Evolutionary conservation across 1,140 invertebrate genomes (phyloP).

Genomic region (Lordiphosa stackelbergi): DNA sequence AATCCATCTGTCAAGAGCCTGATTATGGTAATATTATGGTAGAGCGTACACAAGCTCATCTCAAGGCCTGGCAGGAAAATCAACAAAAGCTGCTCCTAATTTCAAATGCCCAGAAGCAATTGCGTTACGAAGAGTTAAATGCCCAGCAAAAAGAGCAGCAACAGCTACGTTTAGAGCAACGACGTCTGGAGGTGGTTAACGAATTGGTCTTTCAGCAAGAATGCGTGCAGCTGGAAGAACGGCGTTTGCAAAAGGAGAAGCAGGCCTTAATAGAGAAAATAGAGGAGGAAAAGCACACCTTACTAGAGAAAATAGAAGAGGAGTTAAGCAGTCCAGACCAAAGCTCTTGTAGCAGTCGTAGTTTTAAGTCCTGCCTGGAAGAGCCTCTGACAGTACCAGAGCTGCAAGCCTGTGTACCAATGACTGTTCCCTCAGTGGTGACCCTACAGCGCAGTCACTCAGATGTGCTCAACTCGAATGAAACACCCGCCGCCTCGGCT

Average conservation of each 20-base stretch:
- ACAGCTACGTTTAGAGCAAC: slow-evolving; percentile 42
- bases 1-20: slow-evolving; percentile 29
- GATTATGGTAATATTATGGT: slow-evolving; percentile 41
- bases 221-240: slow-evolving; percentile 42
- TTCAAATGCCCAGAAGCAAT: slow-evolving; percentile 36
- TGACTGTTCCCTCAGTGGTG: slow-evolving; percentile 1
- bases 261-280: slow-evolving; percentile 17
- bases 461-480: slow-evolving; percentile 45
- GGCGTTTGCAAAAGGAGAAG: slow-evolving; percentile 22
- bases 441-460: slow-evolving; percentile 10
- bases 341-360: slow-evolving; percentile 35
- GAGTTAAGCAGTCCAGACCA: slow-evolving; percentile 27
- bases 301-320: slow-evolving; percentile 7
- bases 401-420: not conserved
- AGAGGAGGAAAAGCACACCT: not conserved
- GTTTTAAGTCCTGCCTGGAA: slow-evolving; percentile 45
- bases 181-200: slow-evolving; percentile 33
- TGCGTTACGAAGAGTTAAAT: slow-evolving; percentile 36
- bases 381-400: slow-evolving; percentile 1
- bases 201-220: slow-evolving; percentile 41
- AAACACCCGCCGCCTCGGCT: not conserved
- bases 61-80: slow-evolving; percentile 48
- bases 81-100: slow-evolving; percentile 17
- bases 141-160: slow-evolving; percentile 37
- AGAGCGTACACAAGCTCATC: slow-evolving; percentile 31